Conservation (phyloP, 2,113 vertebrate genomes). For the Psilopogon haemacephalus region DNA sequence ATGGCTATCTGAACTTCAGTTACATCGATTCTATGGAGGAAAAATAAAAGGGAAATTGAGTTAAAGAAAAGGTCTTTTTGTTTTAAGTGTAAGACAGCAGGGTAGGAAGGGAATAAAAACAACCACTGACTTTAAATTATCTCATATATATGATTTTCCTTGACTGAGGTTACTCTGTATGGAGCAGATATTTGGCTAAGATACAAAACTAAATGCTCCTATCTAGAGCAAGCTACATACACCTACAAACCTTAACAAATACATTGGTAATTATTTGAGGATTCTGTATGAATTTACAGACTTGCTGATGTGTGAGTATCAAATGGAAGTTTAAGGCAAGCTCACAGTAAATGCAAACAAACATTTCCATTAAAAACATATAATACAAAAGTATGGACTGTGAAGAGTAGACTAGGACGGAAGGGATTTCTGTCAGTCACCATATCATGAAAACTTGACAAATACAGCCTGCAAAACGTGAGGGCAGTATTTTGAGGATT, state of each 20-base stretch:
- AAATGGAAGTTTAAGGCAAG: background rate
- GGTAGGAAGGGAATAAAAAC: rapidly evolving
- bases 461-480: background rate
- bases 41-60: background rate
- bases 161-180: background rate
- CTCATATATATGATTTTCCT: background rate
- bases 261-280: background rate
- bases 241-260: background rate
- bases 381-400: background rate
- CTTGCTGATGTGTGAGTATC: background rate
- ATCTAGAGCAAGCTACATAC: background rate
- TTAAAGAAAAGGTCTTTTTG: background rate
- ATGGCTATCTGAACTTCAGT: slow-evolving; percentile 94
- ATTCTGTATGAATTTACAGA: background rate
- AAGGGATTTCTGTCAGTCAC: background rate
- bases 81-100: background rate
- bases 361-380: background rate
- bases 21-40: slow-evolving; percentile 85
- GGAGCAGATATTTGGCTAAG: background rate
- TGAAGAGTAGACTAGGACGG: background rate
- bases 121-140: background rate
- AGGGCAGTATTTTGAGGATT: background rate
- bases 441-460: background rate
- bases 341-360: background rate
- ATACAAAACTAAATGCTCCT: background rate